Evolutionary conservation across 2,888 invertebrate genomes (phyloP), one percentile per base, ranked within the genome.

Genomic region (Drosophila macrothrix): DNA sequence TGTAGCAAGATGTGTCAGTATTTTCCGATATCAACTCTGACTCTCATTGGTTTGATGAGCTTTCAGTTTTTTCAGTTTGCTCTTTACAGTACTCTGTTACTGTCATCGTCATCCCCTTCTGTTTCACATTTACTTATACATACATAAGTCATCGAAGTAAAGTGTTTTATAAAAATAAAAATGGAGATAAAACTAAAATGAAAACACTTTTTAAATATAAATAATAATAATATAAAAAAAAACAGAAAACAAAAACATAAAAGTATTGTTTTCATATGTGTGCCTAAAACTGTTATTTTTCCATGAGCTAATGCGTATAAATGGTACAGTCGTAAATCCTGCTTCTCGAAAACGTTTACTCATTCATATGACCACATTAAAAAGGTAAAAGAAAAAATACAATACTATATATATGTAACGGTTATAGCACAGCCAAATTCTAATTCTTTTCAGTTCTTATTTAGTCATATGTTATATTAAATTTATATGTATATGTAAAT

Each of bases 81-180:
- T 75, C 50, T 64, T 67, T 56, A 55, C 60, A 63, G 60, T 64
- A 25, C 25, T 76, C 54, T 54, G 72, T 65, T 56, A 72, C 62
- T 68, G 71, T 62, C 49, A 62, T 61, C 50, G 64, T 72, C 70
- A 72, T 76, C 76, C 66, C 76, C 46, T 70, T 60, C 67, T 66
- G 66, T 72, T 76, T 65, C 65, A 71, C 67, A 73, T 73, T 73
- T 68, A 65, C 80, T 70, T 83, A 71, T 73, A 83, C 80, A 81
- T 68, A 76, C 72, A 79, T 72, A 69, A 67, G 64, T 54, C 49
- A 35, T 28, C 37, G 49, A 59, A 83, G 53, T 63, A 49, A 73
- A 80, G 74, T 69, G 68, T 60, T 65, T 64, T 41, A 69, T 33
- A 31, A 52, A 68, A 33, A 68, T 33, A 59, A 68, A 61, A 43